Base-by-base conservation (phyloP, 2,113 vertebrate species). In the Synodontis membranacea region DNA sequence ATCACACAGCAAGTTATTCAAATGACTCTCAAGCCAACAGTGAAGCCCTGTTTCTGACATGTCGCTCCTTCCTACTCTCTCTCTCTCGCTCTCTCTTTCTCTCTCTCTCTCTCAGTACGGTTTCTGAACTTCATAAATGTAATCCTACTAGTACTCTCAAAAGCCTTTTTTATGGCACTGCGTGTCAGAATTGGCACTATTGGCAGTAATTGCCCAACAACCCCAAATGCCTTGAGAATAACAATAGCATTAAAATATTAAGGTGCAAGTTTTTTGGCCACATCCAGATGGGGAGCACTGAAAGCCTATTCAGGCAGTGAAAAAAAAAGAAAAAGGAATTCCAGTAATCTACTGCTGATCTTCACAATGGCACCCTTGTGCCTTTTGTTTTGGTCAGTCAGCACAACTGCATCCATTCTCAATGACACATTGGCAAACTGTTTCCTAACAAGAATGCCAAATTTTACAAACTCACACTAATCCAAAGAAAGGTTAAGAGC, bases 361-460 rank as follows among this genome's bases (percentile, higher is more conserved):
- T 88, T 91, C 92, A 96, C 95, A 96, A 95, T 95, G 92, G 92
- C 92, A 92, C 92, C 94, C 94, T 94, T 95, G 94, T 95, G 92
- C 92, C 93, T 93, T 93, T 93, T 92, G 91, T 93, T 93, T 89
- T 90, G 90, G 85, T 75, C 86, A 84, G 90, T 93, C 93, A 90
- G 90, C 85, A 92, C 91, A 92, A 93, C 88, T 94, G 91, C 91
- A 87, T 80, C 34, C 82, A 88, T 87, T 86, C 89, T 92, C 86
- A 81, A 81, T 86, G 84, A 91, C 90, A 88, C 81, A 83, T 31
- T 84, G 56, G 92, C 81, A 88, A 87, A 89, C 88, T 84, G 74
- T 83, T 82, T 82, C 39, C 37, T 82, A 68, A 83, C 56, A 21
- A 89, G 62, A 85, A 46, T 44, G 66, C 34, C 12, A 39, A 72